Conservation (phyloP, 1,140 invertebrate species). For the Drosophila tropicalis region DNA sequence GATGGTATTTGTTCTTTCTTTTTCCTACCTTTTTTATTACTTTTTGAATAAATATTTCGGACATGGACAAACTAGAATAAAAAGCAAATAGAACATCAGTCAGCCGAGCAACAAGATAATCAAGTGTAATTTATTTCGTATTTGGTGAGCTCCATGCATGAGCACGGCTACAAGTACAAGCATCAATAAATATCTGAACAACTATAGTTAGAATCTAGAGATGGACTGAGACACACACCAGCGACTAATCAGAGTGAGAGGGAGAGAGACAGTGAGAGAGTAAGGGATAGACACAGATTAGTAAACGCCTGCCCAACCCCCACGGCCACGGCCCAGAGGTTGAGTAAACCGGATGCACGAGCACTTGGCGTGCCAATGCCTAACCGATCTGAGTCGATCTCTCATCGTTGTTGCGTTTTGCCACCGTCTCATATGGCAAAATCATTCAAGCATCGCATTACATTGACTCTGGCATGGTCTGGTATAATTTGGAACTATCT, state of each 20-base stretch:
- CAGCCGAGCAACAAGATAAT: conserved; percentile 78
- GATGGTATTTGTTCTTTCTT: conserved; percentile 49
- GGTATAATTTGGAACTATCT: conserved; percentile 56
- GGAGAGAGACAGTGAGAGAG: background rate
- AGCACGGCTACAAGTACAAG: conserved; percentile 46
- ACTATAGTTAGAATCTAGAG: conserved; percentile 44
- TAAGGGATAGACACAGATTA: too few relatives aligned
- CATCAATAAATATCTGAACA: conserved; percentile 32
- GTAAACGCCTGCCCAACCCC: conserved; percentile 41
- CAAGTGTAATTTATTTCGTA: conserved; percentile 83
- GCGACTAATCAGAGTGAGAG: background rate
- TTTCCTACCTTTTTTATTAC: conserved; percentile 30
- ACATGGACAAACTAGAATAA: conserved; percentile 59
- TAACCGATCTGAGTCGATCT: conserved; percentile 48
- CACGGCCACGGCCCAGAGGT: conserved; percentile 29
- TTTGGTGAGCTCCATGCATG: conserved; percentile 77
- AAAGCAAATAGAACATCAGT: conserved; percentile 47
- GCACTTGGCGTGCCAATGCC: conserved; percentile 58
- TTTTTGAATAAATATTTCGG: conserved; percentile 34
- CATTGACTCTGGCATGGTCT: conserved; percentile 38
- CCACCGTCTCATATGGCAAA: conserved; percentile 49
- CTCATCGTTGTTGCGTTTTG: conserved; percentile 14
- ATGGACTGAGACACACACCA: conserved; percentile 30
- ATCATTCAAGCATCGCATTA: conserved; percentile 70
- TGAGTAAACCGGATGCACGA: conserved; percentile 56